Percentiles rank a stretch among this genome's conserved stretches.
phyloP scores from a whole-genome alignment of 2,888 invertebrate species.

The Catonia carolina region DNA sequence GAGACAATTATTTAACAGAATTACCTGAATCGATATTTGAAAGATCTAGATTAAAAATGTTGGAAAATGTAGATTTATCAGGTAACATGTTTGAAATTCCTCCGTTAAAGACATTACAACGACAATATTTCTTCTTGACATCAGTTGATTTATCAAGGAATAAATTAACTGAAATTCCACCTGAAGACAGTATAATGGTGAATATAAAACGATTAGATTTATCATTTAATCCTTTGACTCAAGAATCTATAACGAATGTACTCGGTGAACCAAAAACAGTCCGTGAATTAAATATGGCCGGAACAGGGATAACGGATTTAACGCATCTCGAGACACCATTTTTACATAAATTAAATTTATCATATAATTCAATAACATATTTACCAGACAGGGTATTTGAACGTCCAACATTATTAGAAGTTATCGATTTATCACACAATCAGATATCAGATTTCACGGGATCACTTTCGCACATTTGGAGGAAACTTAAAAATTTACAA shows the following conservation, averaged over 20 bases:
- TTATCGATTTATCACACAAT: slow-evolving; percentile 70
- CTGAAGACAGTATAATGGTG: slow-evolving; percentile 78
- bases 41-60: slow-evolving; percentile 65
- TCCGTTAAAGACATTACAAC: slow-evolving; percentile 70
- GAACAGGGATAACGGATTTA: slow-evolving; percentile 63
- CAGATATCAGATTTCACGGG: slow-evolving; percentile 53
- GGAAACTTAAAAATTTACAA: slow-evolving; percentile 62
- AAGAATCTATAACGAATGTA: slow-evolving; percentile 65
- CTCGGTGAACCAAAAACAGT: slow-evolving; percentile 85
- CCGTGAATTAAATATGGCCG: slow-evolving; percentile 70
- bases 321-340: slow-evolving; percentile 78
- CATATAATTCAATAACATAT: slow-evolving; percentile 62
- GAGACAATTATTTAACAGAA: slow-evolving; percentile 63
- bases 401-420: slow-evolving; percentile 70
- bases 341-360: slow-evolving; percentile 67
- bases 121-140: slow-evolving; percentile 76
- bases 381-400: slow-evolving; percentile 64
- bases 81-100: slow-evolving; percentile 70
- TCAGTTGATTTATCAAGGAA: slow-evolving; percentile 73
- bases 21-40: slow-evolving; percentile 81
- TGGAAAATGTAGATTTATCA: slow-evolving; percentile 73
- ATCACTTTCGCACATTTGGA: slow-evolving; percentile 60
- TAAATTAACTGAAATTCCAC: slow-evolving; percentile 68
- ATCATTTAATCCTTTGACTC: slow-evolving; percentile 74
- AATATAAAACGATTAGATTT: slow-evolving; percentile 81